phyloP scores from a whole-genome alignment of 1,140 invertebrate genomes.

The Cydia splendana region DNA sequence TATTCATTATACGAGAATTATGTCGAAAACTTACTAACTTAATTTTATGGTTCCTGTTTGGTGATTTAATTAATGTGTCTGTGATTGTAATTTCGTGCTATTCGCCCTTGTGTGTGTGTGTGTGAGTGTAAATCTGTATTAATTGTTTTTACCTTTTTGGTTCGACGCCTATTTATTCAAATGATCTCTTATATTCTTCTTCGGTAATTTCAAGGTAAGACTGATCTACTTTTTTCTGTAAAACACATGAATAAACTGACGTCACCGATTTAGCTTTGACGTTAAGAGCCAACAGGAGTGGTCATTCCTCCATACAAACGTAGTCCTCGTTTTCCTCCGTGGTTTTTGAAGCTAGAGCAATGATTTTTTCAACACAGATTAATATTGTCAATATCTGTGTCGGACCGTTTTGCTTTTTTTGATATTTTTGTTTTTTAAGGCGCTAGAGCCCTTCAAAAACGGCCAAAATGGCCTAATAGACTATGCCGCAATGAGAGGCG shows the following conservation, averaged over 20 bases:
- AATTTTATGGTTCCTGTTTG: conserved; percentile 16
- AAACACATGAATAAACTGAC: neutral
- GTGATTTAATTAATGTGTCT: conserved; percentile 21
- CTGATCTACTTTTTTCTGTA: conserved; percentile 1
- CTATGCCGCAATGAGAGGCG: no score
- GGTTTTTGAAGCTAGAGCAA: no score
- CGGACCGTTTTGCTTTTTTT: no score
- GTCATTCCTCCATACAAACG: no score
- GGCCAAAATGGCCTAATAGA: no score
- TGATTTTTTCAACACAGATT: no score
- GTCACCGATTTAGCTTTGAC: neutral
- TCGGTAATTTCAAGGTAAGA: neutral
- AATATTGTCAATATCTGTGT: no score
- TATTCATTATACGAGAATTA: conserved; percentile 7
- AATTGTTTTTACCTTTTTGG: neutral
- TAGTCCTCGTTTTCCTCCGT: no score
- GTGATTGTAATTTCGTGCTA: neutral
- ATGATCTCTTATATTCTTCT: neutral
- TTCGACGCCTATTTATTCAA: neutral
- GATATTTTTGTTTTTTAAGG: no score
- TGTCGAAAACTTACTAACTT: conserved; percentile 4
- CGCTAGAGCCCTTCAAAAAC: no score
- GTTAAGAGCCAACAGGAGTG: no score
- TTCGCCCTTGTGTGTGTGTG: no score
- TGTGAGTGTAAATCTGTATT: neutral